Percentiles rank a stretch among this genome's conserved stretches.
Conservation (phyloP, 2,888 invertebrate species). For the Troides oblongomaculatus region DNA sequence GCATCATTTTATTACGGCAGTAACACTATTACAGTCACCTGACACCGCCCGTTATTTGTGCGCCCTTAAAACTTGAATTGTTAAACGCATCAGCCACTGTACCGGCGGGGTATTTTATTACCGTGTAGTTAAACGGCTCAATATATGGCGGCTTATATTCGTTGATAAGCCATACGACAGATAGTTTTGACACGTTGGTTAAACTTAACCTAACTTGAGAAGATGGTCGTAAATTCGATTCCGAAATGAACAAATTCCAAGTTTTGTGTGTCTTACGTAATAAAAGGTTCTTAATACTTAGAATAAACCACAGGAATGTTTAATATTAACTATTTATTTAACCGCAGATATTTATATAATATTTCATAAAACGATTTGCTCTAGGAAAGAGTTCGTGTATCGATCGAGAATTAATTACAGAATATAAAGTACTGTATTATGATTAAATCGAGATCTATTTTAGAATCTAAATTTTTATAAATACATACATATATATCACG, state of each 20-base stretch:
- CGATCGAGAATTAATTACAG: too few species aligned
- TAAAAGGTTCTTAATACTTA: too few species aligned
- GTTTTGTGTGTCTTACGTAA: too few species aligned
- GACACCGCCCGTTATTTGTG: constrained; percentile 32
- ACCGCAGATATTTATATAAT: too few species aligned
- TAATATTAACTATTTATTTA: too few species aligned
- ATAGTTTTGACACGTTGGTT: background rate
- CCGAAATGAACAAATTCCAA: background rate
- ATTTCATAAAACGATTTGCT: too few species aligned
- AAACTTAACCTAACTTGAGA: background rate
- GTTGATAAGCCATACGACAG: background rate
- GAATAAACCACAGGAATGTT: too few species aligned
- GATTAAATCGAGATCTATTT: too few species aligned
- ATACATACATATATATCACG: too few species aligned
- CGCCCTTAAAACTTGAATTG: constrained; percentile 38
- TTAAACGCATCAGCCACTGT: constrained; percentile 32
- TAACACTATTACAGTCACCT: constrained; percentile 39
- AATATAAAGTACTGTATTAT: too few species aligned
- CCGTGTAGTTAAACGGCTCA: constrained; percentile 17
- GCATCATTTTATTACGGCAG: constrained; percentile 35
- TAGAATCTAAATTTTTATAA: too few species aligned
- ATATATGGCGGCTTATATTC: constrained; percentile 20
- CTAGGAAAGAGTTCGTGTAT: too few species aligned
- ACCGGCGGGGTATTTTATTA: constrained; percentile 21
- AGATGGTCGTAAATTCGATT: background rate